Conservation (phyloP, 2,888 invertebrate species). For the Athripsodes cinereus region DNA sequence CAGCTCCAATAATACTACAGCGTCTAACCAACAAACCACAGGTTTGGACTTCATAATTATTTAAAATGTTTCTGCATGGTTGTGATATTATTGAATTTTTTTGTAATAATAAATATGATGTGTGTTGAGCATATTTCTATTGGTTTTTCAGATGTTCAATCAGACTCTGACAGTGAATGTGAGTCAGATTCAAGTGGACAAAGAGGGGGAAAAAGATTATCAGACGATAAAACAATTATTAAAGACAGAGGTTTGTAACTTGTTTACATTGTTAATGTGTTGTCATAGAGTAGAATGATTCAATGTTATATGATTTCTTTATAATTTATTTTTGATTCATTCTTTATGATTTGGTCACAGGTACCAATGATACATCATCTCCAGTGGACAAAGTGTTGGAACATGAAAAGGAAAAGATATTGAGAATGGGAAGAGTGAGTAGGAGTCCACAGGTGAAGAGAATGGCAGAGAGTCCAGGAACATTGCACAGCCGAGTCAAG, state of each 20-base stretch:
- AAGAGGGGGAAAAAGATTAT: conserved; percentile 40
- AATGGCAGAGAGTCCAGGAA: conserved; percentile 15
- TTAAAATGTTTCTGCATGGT: background rate
- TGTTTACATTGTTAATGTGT: background rate
- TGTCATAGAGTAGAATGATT: background rate
- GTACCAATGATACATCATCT: background rate
- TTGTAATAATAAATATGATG: background rate
- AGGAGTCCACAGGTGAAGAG: conserved; percentile 25
- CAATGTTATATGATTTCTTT: background rate
- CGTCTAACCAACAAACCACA: conserved; percentile 22
- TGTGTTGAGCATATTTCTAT: conserved; percentile 17
- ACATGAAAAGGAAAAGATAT: conserved; percentile 15
- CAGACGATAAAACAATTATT: conserved; percentile 34
- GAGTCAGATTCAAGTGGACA: conserved; percentile 49
- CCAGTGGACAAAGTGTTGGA: conserved; percentile 9
- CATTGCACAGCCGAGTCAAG: conserved; percentile 19
- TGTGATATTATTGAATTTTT: conserved; percentile 26
- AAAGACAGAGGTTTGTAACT: conserved; percentile 19
- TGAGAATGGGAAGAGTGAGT: conserved; percentile 16
- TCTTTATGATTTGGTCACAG: background rate
- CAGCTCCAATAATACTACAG: conserved; percentile 22
- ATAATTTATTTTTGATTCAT: background rate
- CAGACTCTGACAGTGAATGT: conserved; percentile 48
- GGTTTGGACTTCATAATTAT: conserved; percentile 8
- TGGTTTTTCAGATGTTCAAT: conserved; percentile 29